Conservation (phyloP, 2,113 vertebrate species). For the Emydura subglobosa region DNA sequence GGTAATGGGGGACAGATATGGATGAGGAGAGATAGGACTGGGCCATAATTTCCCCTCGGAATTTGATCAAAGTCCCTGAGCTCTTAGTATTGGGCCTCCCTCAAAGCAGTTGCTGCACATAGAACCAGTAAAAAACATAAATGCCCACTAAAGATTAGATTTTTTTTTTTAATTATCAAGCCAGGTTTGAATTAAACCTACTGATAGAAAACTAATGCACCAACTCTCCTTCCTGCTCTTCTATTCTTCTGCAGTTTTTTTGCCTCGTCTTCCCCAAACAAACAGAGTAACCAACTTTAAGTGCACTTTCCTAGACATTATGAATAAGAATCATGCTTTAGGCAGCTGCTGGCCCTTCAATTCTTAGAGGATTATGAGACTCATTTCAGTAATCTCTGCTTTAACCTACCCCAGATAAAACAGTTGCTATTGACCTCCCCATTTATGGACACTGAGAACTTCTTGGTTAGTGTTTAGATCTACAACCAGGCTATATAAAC, state of each 20-base stretch:
- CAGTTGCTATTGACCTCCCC: constrained; percentile 39
- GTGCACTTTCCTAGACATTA: constrained; percentile 35
- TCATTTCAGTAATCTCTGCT: constrained; percentile 56
- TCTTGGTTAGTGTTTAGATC: constrained; percentile 26
- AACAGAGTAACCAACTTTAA: constrained; percentile 53
- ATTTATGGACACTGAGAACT: constrained; percentile 64
- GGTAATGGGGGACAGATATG: not conserved
- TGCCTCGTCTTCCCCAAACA: constrained; percentile 38
- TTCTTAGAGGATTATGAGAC: constrained; percentile 42
- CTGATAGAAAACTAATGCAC: not conserved
- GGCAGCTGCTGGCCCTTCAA: constrained; percentile 61
- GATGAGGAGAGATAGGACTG: not conserved
- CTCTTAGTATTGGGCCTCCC: not conserved
- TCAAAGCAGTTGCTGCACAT: not conserved
- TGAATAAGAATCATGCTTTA: constrained; percentile 49
- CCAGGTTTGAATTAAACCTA: not conserved
- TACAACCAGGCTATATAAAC: constrained; percentile 61
- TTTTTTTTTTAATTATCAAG: not conserved
- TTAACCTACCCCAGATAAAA: constrained; percentile 53
- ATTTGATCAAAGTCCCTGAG: not conserved
- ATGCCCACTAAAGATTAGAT: accelerated
- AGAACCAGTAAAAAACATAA: accelerated
- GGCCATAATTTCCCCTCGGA: not conserved
- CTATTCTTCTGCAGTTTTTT: constrained; percentile 25
- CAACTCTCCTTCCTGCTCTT: not conserved